phyloP scores from a whole-genome alignment of 2,888 invertebrate species.

The Mesopsocus fuscifrons region DNA sequence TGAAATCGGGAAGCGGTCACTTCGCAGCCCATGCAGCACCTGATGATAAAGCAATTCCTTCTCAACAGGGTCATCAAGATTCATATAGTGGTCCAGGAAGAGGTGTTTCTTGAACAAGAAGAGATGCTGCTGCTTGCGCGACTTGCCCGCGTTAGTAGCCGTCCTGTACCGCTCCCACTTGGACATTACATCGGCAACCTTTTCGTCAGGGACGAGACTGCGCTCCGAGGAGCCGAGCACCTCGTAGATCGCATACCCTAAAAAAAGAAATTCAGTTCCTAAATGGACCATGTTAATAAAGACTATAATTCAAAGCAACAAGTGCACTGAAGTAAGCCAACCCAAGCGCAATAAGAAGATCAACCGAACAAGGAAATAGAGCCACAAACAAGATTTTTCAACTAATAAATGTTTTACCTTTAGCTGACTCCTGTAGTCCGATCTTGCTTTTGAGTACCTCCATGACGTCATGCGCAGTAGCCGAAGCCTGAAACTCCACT shows the following conservation, averaged over 20 bases:
- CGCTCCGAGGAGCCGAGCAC: slow-evolving; percentile 74
- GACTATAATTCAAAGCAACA: too few relatives aligned
- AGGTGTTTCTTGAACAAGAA: slow-evolving; percentile 68
- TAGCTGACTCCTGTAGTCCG: slow-evolving; percentile 58
- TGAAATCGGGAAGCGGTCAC: slow-evolving; percentile 80
- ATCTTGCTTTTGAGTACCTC: slow-evolving; percentile 77
- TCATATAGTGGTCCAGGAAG: slow-evolving; percentile 60
- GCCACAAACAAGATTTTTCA: slow-evolving; percentile 9
- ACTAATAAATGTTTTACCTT: slow-evolving; percentile 28
- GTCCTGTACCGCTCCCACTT: slow-evolving; percentile 82
- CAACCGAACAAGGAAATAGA: slow-evolving; percentile 26
- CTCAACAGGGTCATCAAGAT: slow-evolving; percentile 69
- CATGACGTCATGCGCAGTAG: slow-evolving; percentile 76
- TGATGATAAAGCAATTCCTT: slow-evolving; percentile 89
- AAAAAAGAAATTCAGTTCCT: slow-evolving; percentile 14
- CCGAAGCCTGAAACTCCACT: slow-evolving; percentile 86
- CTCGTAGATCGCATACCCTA: slow-evolving; percentile 84
- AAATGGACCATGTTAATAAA: neutral
- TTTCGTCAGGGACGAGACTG: slow-evolving; percentile 65
- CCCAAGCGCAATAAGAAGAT: too few relatives aligned
- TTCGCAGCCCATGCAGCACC: slow-evolving; percentile 72
- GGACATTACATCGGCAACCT: slow-evolving; percentile 85
- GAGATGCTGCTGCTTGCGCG: slow-evolving; percentile 28
- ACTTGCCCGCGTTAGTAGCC: slow-evolving; percentile 15
- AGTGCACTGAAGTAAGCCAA: too few relatives aligned